Conservation (phyloP, 2,888 invertebrate genomes). For the Ditula angustiorana region DNA sequence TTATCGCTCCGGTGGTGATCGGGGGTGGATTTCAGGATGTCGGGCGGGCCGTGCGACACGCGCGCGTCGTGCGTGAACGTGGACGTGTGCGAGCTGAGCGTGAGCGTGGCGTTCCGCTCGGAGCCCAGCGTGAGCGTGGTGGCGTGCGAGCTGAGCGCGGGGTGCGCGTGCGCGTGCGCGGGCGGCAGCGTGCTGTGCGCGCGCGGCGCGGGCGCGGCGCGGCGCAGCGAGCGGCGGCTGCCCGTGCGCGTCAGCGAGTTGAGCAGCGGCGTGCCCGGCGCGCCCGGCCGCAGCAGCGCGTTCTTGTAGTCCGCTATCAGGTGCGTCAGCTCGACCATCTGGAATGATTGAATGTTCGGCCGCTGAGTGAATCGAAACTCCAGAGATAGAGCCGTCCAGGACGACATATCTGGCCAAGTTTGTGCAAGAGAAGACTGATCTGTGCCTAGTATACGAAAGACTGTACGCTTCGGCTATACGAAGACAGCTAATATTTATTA, state of each 20-base stretch:
- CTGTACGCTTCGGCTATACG: too few relatives aligned
- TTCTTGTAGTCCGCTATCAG: constrained; percentile 98
- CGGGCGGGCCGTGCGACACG: constrained; percentile 88
- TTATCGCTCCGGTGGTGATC: constrained; percentile 88
- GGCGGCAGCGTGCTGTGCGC: constrained; percentile 79
- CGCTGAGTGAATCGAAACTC: too few relatives aligned
- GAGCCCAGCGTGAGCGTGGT: constrained; percentile 76
- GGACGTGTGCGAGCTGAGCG: constrained; percentile 73
- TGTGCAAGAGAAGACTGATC: too few relatives aligned
- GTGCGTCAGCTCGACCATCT: constrained; percentile 95
- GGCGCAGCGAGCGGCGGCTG: constrained; percentile 87
- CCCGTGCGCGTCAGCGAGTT: constrained; percentile 91
- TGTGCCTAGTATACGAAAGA: too few relatives aligned
- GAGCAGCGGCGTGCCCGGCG: constrained; percentile 92
- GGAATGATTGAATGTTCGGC: too few relatives aligned
- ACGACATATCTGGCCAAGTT: too few relatives aligned
- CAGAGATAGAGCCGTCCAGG: too few relatives aligned
- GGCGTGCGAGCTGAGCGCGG: constrained; percentile 86
- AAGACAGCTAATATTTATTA: too few relatives aligned
- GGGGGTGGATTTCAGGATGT: constrained; percentile 94
- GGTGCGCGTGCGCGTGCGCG: constrained; percentile 77
- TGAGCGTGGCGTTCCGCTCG: constrained; percentile 68
- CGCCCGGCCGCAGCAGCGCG: constrained; percentile 90
- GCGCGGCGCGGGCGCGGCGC: constrained; percentile 66
- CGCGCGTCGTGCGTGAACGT: constrained; percentile 65